phyloP scores from a whole-genome alignment of 1,140 invertebrate genomes.

The Musca vetustissima region DNA sequence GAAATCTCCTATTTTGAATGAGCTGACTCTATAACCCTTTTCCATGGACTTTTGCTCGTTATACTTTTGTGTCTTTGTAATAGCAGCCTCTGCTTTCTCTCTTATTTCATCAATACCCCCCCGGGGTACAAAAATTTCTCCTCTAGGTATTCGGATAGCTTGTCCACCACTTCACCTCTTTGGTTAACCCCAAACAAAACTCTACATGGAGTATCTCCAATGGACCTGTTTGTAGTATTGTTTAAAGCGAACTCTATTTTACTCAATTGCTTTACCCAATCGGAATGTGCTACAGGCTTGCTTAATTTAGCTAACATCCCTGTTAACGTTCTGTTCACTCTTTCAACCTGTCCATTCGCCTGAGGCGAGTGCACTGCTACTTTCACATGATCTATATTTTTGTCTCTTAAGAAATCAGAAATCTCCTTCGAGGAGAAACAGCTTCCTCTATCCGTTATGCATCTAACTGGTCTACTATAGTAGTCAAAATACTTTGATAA shows the following conservation, averaged over 20 bases:
- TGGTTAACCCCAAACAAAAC: constrained; percentile 13
- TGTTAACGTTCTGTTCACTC: neutral
- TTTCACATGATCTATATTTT: constrained; percentile 13
- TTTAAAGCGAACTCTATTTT: constrained; percentile 20
- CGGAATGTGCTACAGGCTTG: constrained; percentile 5
- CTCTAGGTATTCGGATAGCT: constrained; percentile 11
- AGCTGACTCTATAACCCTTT: no score
- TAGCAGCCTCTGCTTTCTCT: no score
- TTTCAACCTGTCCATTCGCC: no score
- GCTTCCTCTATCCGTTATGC: constrained; percentile 8
- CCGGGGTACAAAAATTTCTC: neutral
- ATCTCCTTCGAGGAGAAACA: neutral
- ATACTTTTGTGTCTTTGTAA: no score
- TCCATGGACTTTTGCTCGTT: no score
- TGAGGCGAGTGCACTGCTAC: no score
- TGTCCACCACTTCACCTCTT: constrained; percentile 6
- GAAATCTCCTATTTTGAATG: no score
- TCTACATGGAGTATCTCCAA: constrained; percentile 7
- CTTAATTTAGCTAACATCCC: constrained; percentile 20
- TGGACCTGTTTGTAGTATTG: neutral
- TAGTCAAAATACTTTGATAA: no score
- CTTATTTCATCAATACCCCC: no score
- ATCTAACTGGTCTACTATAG: no score
- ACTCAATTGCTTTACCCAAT: constrained; percentile 14
- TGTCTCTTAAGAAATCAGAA: neutral